Conservation (phyloP, 2,797 vertebrate species). For the Amniataba percoides region DNA sequence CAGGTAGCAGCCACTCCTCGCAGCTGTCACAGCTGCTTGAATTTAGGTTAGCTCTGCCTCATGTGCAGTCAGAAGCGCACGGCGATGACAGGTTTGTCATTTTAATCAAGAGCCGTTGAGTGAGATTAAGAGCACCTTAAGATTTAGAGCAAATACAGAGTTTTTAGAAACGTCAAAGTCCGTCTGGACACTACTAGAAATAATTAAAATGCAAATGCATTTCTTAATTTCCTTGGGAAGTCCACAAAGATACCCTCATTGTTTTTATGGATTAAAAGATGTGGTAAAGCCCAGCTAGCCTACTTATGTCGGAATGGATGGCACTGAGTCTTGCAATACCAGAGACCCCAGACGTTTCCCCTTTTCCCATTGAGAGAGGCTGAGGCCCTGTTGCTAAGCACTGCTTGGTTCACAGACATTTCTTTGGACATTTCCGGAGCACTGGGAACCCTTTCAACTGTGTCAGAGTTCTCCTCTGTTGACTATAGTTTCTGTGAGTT, state of each 20-base stretch:
- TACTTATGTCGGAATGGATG: conserved; percentile 28
- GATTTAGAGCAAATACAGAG: conserved; percentile 49
- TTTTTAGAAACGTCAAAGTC: neutral
- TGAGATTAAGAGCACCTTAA: conserved; percentile 51
- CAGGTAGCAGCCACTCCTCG: neutral
- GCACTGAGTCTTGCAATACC: conserved; percentile 5
- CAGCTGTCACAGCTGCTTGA: conserved; percentile 29
- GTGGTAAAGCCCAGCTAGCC: conserved; percentile 11
- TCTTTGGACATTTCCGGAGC: conserved; percentile 55
- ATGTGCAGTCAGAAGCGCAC: conserved; percentile 17
- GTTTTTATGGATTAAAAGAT: conserved; percentile 1
- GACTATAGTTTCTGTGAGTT: conserved; percentile 20
- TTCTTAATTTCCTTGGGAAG: conserved; percentile 15
- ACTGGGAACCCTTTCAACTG: conserved; percentile 48
- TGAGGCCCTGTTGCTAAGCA: conserved; percentile 61
- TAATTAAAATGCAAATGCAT: conserved; percentile 16
- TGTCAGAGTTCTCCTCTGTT: conserved; percentile 41
- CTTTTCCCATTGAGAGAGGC: conserved; percentile 31
- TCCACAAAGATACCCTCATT: neutral
- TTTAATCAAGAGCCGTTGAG: conserved; percentile 54
- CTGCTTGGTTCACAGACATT: conserved; percentile 46
- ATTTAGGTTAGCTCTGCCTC: conserved; percentile 24
- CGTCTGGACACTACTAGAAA: conserved; percentile 5
- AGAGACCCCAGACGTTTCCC: conserved; percentile 18
- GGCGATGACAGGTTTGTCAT: conserved; percentile 43